Evolutionary conservation across 2,113 vertebrate species (phyloP).

Genomic region (Xyrauchen texanus): DNA sequence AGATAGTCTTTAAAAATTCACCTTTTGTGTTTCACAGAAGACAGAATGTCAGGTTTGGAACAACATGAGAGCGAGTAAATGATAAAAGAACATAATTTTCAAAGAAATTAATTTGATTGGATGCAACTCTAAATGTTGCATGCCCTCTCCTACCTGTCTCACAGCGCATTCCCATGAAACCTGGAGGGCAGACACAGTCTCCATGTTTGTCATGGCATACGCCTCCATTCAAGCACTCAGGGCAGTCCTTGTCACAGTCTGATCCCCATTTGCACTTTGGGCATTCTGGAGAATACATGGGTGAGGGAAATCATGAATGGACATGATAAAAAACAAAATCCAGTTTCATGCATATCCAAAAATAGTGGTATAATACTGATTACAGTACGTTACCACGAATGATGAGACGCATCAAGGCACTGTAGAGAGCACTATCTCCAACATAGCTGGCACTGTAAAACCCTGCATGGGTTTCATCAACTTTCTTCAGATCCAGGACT

Average conservation of each 20-base stretch:
- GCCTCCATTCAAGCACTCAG: conserved; percentile 88
- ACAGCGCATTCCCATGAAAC: conserved; percentile 92
- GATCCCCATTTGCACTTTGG: conserved; percentile 84
- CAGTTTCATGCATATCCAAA: not conserved
- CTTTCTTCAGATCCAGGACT: conserved; percentile 71
- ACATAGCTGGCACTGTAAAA: conserved; percentile 92
- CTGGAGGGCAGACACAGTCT: conserved; percentile 92
- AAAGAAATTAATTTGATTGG: too few relatives aligned
- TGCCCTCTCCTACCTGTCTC: conserved; percentile 82
- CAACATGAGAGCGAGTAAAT: too few relatives aligned
- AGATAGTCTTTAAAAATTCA: too few relatives aligned
- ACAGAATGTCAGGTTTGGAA: too few relatives aligned
- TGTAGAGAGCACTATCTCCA: conserved; percentile 83
- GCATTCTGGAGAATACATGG: conserved; percentile 75
- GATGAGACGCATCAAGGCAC: conserved; percentile 91
- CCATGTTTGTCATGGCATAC: conserved; percentile 87
- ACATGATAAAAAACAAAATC: not conserved
- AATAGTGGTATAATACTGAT: not conserved
- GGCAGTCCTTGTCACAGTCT: conserved; percentile 85
- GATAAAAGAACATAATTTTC: too few relatives aligned
- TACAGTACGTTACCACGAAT: conserved; percentile 81
- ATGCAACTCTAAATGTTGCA: not conserved
- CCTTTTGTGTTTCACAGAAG: too few relatives aligned
- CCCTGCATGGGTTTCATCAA: conserved; percentile 73
- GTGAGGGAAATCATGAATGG: not conserved